phyloP scores from a whole-genome alignment of 2,888 invertebrate species.

The Ceratothoa steindachneri region DNA sequence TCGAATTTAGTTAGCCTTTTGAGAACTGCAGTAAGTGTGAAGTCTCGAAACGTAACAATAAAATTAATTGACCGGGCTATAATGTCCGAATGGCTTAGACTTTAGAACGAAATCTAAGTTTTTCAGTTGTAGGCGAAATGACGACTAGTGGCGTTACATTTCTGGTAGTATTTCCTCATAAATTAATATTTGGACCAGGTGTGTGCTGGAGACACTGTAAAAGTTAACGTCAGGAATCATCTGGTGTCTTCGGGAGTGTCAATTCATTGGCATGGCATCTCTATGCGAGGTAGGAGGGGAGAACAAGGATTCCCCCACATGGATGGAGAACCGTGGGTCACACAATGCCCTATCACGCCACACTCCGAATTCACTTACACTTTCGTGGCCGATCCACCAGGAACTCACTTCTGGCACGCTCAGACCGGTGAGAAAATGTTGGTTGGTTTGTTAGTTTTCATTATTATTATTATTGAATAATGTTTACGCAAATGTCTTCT shows the following conservation, averaged over 20 bases:
- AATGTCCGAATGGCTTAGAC: too few relatives aligned
- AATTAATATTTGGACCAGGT: too few relatives aligned
- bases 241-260: conserved; percentile 52
- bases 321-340: conserved; percentile 55
- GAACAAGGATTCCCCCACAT: conserved; percentile 52
- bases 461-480: background rate
- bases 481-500: background rate
- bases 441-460: background rate
- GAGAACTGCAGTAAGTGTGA: too few relatives aligned
- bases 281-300: background rate
- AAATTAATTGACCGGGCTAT: too few relatives aligned
- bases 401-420: conserved; percentile 52
- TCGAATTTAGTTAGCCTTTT: too few relatives aligned
- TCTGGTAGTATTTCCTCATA: too few relatives aligned
- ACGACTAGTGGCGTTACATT: too few relatives aligned
- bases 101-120: too few relatives aligned
- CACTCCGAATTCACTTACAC: conserved; percentile 49
- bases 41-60: too few relatives aligned
- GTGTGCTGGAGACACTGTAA: conserved; percentile 53
- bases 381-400: conserved; percentile 50
- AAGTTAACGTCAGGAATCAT: conserved; percentile 53
- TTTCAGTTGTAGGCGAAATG: too few relatives aligned
- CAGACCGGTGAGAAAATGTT: conserved; percentile 51
- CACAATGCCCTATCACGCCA: conserved; percentile 54
- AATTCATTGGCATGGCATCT: conserved; percentile 58